Evolutionary conservation across 1,140 invertebrate species (phyloP), one percentile per base, ranked within the genome.

Genomic region (Drosophila asahinai): DNA sequence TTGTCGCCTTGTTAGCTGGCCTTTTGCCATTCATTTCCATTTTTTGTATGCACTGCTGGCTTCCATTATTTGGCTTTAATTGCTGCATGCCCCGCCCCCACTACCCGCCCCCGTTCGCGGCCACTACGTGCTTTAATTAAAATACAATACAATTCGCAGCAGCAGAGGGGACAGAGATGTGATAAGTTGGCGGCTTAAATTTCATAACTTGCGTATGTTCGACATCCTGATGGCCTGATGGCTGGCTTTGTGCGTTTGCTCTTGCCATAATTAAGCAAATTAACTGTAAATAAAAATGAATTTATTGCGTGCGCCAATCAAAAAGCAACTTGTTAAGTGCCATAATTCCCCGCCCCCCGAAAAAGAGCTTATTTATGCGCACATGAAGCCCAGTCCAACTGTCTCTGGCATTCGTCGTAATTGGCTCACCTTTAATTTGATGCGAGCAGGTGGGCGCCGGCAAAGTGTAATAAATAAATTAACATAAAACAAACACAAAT

Each of bases 401-500:
- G 52, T 57, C 40, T 12, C 40, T 25, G 55, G 70, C 70, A 54
- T 79, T 67, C 65, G 77, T 84, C 68, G 81, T 89, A 90, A 90
- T 90, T 89, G 83, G 86, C 78, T 71, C 81, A 68, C 70, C 84
- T 89, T 65, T 55, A 62, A 45, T 58, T 81, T 62, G 63, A 25
- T 47, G 58, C 17, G 7, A 22, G 71, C 43, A 36, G 66, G 42
- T 45, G 76, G 74, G 19, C 3, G 51, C 62, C 49, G 74, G 76
- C 73, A 68, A 76, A 54, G 73, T 57, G 70, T 58, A 86, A 90
- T 89, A 89, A 89, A 89, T 89, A 90, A 84, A 89, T 89, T 89
- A 89, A 90, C 86, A 89, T 89, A 89, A 89, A 90, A 84, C 81
- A 89, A 84, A 89, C 86, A 81, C 72, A 89, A 89, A 89, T 89